A percentile compares a stretch with the other conserved stretches of the same genome.
Evolutionary conservation across 2,797 vertebrate genomes (phyloP).

Genomic region (Poeciliopsis presidionis): DNA sequence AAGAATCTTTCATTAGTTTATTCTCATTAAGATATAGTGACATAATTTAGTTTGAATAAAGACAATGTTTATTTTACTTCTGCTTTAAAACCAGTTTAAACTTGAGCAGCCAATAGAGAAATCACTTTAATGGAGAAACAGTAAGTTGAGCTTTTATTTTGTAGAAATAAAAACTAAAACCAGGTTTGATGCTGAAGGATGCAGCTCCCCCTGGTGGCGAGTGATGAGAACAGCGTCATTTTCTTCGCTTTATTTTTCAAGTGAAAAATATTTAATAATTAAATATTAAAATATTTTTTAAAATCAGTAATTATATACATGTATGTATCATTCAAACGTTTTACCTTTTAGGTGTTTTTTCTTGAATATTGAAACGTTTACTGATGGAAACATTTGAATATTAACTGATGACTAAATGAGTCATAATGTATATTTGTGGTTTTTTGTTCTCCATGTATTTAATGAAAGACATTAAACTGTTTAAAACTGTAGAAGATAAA

Average conservation of each 20-base stretch:
- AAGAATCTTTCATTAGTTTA: not conserved
- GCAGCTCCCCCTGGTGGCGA: not conserved
- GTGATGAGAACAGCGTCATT: not conserved
- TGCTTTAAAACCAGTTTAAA: not conserved
- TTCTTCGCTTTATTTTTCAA: not conserved
- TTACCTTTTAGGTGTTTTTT: too few relatives aligned
- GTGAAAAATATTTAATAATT: not conserved
- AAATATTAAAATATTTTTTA: too few relatives aligned
- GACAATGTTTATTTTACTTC: not conserved
- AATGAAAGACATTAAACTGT: too few relatives aligned
- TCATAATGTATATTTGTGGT: not conserved
- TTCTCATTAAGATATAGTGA: not conserved
- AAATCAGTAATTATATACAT: not conserved
- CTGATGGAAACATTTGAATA: too few relatives aligned
- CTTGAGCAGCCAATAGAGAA: not conserved
- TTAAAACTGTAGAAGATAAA: not conserved
- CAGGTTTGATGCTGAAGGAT: not conserved
- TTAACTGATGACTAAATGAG: too few relatives aligned
- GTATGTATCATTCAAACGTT: not conserved
- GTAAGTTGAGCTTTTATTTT: too few relatives aligned
- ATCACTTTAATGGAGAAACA: not conserved
- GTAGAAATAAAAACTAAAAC: too few relatives aligned
- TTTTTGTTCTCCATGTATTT: not conserved
- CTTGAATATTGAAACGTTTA: too few relatives aligned
- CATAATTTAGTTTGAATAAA: not conserved